Conservation (phyloP, 2,888 invertebrate species). For the Amblyjoppa proteus region DNA sequence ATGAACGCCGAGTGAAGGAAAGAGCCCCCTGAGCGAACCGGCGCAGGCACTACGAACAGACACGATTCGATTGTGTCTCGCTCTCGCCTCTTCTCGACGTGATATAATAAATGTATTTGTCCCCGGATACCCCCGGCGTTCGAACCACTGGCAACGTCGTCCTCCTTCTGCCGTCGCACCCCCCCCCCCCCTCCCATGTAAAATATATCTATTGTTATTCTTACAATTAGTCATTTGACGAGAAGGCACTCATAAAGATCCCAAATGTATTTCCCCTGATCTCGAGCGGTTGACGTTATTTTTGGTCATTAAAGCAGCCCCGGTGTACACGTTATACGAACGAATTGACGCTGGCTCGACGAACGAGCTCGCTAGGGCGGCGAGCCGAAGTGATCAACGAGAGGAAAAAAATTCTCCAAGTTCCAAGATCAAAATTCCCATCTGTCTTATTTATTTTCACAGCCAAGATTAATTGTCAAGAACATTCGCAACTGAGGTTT, state of each 20-base stretch:
- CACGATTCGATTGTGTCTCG: conserved; percentile 82
- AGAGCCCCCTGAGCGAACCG: conserved; percentile 60
- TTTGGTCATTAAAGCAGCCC: conserved; percentile 72
- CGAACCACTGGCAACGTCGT: conserved; percentile 50
- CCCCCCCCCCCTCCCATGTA: conserved; percentile 72
- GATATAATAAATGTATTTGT: conserved; percentile 70
- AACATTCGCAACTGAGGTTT: not conserved
- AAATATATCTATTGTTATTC: conserved; percentile 83
- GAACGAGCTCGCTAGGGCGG: not conserved
- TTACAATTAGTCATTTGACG: conserved; percentile 83
- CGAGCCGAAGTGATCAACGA: not conserved
- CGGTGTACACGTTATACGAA: conserved; percentile 1
- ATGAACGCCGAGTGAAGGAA: conserved; percentile 75
- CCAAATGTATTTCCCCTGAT: conserved; percentile 79
- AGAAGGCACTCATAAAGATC: conserved; percentile 80
- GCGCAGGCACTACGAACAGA: conserved; percentile 68
- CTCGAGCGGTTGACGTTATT: conserved; percentile 78
- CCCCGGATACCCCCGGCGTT: conserved; percentile 58
- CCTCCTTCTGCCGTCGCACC: conserved; percentile 41
- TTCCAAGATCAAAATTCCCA: not conserved
- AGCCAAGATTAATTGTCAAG: not conserved
- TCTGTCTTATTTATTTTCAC: not conserved
- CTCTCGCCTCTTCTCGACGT: conserved; percentile 57
- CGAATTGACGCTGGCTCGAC: not conserved
- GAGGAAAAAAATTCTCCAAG: not conserved